Percentiles rank a stretch among this genome's conserved stretches.
phyloP scores from a whole-genome alignment of 2,113 vertebrate species.

The Vulpes vulpes region DNA sequence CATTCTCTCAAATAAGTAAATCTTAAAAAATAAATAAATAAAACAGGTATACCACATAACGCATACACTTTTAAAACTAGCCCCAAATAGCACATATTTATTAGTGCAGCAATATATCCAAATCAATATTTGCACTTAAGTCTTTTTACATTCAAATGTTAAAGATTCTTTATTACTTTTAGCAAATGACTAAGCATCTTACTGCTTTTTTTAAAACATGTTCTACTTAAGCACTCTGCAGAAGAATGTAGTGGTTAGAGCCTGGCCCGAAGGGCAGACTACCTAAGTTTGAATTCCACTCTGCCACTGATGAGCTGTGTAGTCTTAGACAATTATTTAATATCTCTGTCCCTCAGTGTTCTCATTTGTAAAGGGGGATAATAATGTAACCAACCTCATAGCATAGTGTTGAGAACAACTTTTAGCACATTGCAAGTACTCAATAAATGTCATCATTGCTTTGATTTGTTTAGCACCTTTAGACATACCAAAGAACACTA shows the following conservation, averaged over 20 bases:
- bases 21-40: too few species aligned
- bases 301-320: not conserved
- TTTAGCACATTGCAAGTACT: not conserved
- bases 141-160: conserved; percentile 31
- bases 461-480: conserved; percentile 57
- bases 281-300: not conserved
- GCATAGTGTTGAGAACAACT: not conserved
- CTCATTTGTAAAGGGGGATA: conserved; percentile 28
- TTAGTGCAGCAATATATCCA: conserved; percentile 11
- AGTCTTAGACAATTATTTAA: not conserved
- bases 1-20: too few species aligned
- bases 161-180: conserved; percentile 35
- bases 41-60: not conserved
- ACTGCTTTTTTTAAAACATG: not conserved
- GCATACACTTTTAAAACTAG: conserved; percentile 15
- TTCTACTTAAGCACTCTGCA: conserved; percentile 24
- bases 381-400: not conserved
- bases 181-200: conserved; percentile 53
- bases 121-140: conserved; percentile 23
- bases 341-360: conserved; percentile 5
- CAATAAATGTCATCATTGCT: not conserved
- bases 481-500: conserved; percentile 25
- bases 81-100: not conserved
- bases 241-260: not conserved
- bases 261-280: not conserved